A percentile compares a stretch with the other conserved stretches of the same genome.
phyloP scores from a whole-genome alignment of 2,888 invertebrate genomes.

The Endotricha flammealis region DNA sequence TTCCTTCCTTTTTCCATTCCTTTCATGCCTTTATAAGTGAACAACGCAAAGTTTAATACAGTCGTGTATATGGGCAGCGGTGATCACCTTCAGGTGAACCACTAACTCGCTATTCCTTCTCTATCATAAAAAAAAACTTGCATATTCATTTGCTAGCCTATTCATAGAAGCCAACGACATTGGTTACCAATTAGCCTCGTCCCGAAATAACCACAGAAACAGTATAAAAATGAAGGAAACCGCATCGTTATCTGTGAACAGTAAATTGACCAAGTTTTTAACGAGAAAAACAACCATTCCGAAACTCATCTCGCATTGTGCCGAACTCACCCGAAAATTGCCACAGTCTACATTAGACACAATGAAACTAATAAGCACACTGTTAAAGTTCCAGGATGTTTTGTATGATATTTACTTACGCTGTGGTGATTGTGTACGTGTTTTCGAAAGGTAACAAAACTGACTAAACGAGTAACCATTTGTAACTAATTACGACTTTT shows the following conservation, averaged over 20 bases:
- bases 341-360: slow-evolving; percentile 9
- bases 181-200: too few relatives aligned
- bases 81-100: too few relatives aligned
- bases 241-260: slow-evolving; percentile 22
- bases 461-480: slow-evolving; percentile 23
- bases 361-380: background rate
- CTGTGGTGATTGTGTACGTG: slow-evolving; percentile 2
- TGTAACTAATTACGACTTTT: slow-evolving; percentile 45
- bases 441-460: slow-evolving; percentile 12
- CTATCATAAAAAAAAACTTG: too few relatives aligned
- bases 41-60: too few relatives aligned
- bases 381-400: background rate
- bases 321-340: slow-evolving; percentile 8
- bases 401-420: background rate
- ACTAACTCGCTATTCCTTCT: too few relatives aligned
- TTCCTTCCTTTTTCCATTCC: too few relatives aligned
- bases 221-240: slow-evolving; percentile 17
- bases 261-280: slow-evolving; percentile 34
- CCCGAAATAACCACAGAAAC: too few relatives aligned
- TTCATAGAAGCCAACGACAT: too few relatives aligned
- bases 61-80: too few relatives aligned
- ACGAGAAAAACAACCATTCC: slow-evolving; percentile 26
- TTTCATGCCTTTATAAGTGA: too few relatives aligned
- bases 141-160: too few relatives aligned
- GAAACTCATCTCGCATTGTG: slow-evolving; percentile 19